Evolutionary conservation across 2,113 vertebrate genomes (phyloP), one percentile per base, ranked within the genome.

Genomic region (Eudorcas thomsonii): DNA sequence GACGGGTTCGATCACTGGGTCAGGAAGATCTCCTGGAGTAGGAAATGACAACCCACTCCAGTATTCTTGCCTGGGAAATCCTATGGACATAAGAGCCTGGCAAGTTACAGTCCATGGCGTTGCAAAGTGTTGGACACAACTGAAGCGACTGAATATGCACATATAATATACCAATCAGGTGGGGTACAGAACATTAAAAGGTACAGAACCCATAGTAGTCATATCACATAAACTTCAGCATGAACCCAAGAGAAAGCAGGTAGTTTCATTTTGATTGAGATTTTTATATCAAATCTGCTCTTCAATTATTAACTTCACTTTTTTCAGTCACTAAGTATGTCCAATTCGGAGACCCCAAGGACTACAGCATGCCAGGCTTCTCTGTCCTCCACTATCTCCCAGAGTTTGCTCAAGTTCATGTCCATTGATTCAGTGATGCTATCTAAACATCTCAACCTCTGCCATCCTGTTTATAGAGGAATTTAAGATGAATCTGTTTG

Each of bases 401-500:
- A n/a, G n/a, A 67, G 64, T 36, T 71, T 21, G n/a, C n/a, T 71
- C 8, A 71, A 71, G 64, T 36, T n/a, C 64, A n/a, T 36, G 33
- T 36, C 33, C 64, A 71, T 6, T 39, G 67, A 74, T 12, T 74
- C 19, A 23, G n/a, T 74, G n/a, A 74, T 39, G n/a, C n/a, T 39
- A 39, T 23, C 67, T 74, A 74, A 74, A 74, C n/a, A 39, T 23
- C n/a, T 6, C 67, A 39, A 74, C 19, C 10, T 74, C 67, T 74
- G n/a, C 67, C 9, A 19, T 5, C 19, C 36, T 99, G 99, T 54
- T 99, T 99, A 97, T 99, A 99, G 98, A 99, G 99, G 94, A 99
- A 99, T 98, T 99, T 99, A 9, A 99, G 99, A 96, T 99, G 99
- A 86, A 99, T 99, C 99, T 99, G 98, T 98, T 97, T 80, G 48